phyloP scores from a whole-genome alignment of 1,140 invertebrate species.

The Proales similis region DNA sequence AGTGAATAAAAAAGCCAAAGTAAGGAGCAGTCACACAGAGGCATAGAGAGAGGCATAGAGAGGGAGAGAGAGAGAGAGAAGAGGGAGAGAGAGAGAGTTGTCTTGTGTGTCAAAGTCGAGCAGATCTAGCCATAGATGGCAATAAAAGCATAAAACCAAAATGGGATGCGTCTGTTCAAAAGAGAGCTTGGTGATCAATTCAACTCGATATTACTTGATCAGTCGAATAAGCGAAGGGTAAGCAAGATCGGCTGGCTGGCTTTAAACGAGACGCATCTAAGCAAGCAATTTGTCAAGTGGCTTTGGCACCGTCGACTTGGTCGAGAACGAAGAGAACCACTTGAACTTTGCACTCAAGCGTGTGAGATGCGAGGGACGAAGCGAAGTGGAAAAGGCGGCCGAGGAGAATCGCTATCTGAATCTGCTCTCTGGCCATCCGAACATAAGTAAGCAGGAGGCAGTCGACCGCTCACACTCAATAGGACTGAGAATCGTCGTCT shows the following conservation, averaged over 20 bases:
- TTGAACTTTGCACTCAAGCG: neutral
- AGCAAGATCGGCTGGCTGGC: neutral
- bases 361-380: slow-evolving; percentile 30
- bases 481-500: neutral
- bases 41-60: no score
- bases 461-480: neutral
- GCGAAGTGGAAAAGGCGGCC: slow-evolving; percentile 15
- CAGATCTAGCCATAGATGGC: no score
- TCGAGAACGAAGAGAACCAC: neutral
- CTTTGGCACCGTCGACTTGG: slow-evolving; percentile 18
- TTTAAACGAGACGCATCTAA: neutral
- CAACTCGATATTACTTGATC: slow-evolving; percentile 1
- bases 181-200: slow-evolving; percentile 3
- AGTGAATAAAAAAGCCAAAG: no score
- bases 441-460: neutral
- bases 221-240: slow-evolving; percentile 36
- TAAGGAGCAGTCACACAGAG: no score
- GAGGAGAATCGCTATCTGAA: slow-evolving; percentile 25
- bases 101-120: no score
- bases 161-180: slow-evolving; percentile 32
- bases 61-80: no score
- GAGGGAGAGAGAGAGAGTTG: no score
- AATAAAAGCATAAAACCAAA: no score
- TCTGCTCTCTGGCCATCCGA: slow-evolving; percentile 1
- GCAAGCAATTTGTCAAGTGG: neutral